Evolutionary conservation across 2,888 invertebrate species (phyloP), one percentile per base, ranked within the genome.

Genomic region (Eulithis testata): DNA sequence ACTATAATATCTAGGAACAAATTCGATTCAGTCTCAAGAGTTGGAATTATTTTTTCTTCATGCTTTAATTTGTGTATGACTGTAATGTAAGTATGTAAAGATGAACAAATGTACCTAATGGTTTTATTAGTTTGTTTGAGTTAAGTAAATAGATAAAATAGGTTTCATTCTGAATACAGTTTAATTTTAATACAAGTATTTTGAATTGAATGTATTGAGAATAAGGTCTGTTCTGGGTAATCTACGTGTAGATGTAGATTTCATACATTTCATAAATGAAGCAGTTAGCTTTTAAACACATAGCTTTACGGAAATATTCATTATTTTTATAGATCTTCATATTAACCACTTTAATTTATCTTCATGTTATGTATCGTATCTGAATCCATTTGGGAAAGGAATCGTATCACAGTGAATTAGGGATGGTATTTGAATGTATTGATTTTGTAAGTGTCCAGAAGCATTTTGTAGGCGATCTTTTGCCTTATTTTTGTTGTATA

Each of bases 1-100:
- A 84, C 77, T 85, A 83, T 86, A 85, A 79, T 77, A 82, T 71
- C 81, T 91, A 92, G 90, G 90, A 93, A 90, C 92, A 91, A 92
- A 91, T 89, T 90, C 82, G 83, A 83, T 85, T 81, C 76, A 81
- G 88, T 87, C 84, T 87, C 87, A 85, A 88, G 81, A 83, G 85
- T 86, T 85, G 78, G 76, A 84, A 82, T 82, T 83, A 81, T 79
- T 85, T 87, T 47, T 86, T 85, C 85, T 89, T 90, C 87, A 87
- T 88, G 92, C 91, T 92, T 91, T 91, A 91, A 91, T 87, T 89
- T 91, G 86, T 84, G 78, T 85, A 84, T 77, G 76, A 51, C 12
- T 70, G 71, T 75, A 65, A 70, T 72, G 70, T 70, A 52, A 60
- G 63, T 64, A 65, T 66, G 78, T 72, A 74, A 73, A 68, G 74